Evolutionary conservation across 2,113 vertebrate species (phyloP).

Genomic region (Thamnophis sirtalis): DNA sequence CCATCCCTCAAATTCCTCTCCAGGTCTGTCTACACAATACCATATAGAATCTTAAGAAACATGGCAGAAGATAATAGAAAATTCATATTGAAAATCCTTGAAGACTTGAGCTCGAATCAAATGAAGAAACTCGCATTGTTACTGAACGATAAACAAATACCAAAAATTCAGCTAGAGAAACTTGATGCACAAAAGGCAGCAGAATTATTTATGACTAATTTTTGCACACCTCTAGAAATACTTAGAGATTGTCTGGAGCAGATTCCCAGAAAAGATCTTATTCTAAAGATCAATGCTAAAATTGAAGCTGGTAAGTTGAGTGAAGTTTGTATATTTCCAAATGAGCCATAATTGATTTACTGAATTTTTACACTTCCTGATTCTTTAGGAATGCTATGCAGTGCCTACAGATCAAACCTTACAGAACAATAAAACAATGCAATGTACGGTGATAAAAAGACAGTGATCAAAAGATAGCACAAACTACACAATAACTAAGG

Average conservation of each 20-base stretch:
- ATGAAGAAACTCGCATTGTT: fast-evolving
- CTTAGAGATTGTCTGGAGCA: fast-evolving
- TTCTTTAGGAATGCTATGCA: background rate
- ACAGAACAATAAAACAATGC: background rate
- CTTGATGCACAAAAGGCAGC: fast-evolving
- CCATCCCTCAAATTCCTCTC: background rate
- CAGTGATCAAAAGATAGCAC: background rate
- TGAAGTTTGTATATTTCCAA: background rate
- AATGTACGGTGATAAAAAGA: background rate
- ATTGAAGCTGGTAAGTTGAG: background rate
- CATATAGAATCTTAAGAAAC: background rate
- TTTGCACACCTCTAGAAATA: fast-evolving
- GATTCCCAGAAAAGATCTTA: background rate
- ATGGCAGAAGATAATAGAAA: background rate
- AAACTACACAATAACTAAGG: background rate
- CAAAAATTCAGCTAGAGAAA: background rate
- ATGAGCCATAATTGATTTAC: background rate
- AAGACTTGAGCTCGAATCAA: fast-evolving
- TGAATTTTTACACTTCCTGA: background rate
- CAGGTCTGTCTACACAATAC: background rate
- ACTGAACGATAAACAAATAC: background rate
- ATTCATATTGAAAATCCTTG: background rate
- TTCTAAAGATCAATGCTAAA: fast-evolving
- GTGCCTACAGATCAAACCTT: background rate
- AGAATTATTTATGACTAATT: fast-evolving